Conservation (phyloP, 2,888 invertebrate species). For the Beris morrisii region DNA sequence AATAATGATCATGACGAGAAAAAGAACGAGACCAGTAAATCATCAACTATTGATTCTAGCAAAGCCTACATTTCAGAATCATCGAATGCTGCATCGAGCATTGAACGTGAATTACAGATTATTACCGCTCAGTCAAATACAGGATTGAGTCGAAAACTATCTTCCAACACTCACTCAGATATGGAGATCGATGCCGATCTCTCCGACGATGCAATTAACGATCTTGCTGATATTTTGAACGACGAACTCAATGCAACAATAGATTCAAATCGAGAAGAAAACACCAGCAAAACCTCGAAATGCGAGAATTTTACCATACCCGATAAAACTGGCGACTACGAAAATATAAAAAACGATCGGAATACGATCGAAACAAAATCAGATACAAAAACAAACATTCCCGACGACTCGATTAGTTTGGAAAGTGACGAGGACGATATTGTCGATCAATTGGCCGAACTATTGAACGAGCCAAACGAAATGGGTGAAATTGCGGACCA, state of each 20-base stretch:
- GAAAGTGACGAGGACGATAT: conserved; percentile 13
- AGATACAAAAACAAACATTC: conserved; percentile 1
- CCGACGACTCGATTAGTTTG: conserved; percentile 11
- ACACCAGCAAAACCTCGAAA: not conserved
- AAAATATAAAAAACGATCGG: not conserved
- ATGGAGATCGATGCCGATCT: conserved; percentile 16
- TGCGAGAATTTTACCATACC: too few relatives aligned
- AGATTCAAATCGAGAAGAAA: not conserved
- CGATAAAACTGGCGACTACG: not conserved
- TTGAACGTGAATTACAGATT: conserved; percentile 28
- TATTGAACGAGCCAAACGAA: conserved; percentile 11
- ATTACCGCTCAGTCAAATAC: conserved; percentile 18
- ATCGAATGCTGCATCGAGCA: not conserved
- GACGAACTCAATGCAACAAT: conserved; percentile 7
- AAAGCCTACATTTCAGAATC: not conserved
- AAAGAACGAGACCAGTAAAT: too few relatives aligned
- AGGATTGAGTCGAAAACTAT: not conserved
- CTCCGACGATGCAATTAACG: conserved; percentile 22
- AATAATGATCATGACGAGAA: not conserved
- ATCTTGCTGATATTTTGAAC: conserved; percentile 27
- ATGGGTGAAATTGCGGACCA: conserved; percentile 11
- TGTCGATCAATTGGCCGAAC: conserved; percentile 26
- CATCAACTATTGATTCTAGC: too few relatives aligned
- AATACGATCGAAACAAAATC: conserved; percentile 24
- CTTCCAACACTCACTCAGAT: not conserved